Conservation (phyloP, 2,797 vertebrate species). For the Columba guinea region DNA sequence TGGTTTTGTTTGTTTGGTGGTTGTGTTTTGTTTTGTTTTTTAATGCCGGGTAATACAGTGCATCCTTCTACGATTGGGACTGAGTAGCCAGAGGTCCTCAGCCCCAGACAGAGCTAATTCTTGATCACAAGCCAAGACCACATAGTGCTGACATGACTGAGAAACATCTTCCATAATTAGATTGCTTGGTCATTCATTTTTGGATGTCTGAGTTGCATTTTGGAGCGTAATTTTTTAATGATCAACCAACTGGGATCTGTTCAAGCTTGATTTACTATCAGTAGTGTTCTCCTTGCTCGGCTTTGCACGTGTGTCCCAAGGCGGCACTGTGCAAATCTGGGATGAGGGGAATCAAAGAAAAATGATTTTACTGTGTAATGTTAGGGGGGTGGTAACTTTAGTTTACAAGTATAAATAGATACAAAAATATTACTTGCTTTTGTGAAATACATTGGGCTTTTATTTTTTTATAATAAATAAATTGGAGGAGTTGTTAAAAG, state of each 20-base stretch:
- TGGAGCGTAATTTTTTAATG: constrained; percentile 37
- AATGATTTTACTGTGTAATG: background rate
- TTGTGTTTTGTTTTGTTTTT: background rate
- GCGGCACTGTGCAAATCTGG: background rate
- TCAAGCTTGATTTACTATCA: background rate
- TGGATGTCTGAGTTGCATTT: constrained; percentile 56
- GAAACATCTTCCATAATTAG: constrained; percentile 70
- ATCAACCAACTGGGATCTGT: constrained; percentile 16
- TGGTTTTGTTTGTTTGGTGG: too few species aligned
- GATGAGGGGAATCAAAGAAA: background rate
- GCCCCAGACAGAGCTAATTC: constrained; percentile 62
- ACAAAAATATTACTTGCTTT: background rate
- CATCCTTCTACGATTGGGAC: constrained; percentile 10
- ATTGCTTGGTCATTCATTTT: constrained; percentile 68
- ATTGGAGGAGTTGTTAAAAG: background rate
- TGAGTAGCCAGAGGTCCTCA: constrained; percentile 15
- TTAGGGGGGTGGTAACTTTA: background rate
- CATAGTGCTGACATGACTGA: constrained; percentile 69
- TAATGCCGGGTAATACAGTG: background rate
- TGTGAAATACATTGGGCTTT: background rate
- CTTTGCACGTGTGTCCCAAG: background rate
- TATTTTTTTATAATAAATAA: background rate
- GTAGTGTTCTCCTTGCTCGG: background rate
- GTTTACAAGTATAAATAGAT: background rate
- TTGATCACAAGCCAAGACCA: constrained; percentile 56